Evolutionary conservation across 2,888 invertebrate species (phyloP).

Genomic region (Chrysolina americana): DNA sequence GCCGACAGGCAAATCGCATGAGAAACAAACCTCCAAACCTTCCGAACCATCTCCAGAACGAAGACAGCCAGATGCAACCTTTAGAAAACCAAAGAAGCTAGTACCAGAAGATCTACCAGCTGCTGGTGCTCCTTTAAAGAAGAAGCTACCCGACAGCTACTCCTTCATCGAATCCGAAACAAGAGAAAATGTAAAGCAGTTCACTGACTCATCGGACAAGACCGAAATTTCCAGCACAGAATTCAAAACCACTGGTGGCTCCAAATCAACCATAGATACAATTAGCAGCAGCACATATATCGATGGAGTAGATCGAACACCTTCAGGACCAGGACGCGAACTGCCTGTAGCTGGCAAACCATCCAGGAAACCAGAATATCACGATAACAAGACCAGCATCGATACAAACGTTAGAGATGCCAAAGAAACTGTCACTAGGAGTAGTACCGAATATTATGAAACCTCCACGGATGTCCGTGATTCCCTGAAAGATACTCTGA

Average conservation of each 20-base stretch:
- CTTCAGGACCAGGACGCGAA: not conserved
- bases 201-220: too few relatives aligned
- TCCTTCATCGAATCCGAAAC: slow-evolving; percentile 32
- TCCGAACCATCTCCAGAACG: not conserved
- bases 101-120: slow-evolving; percentile 44
- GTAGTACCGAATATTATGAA: not conserved
- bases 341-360: slow-evolving; percentile 34
- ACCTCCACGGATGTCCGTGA: not conserved
- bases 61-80: not conserved
- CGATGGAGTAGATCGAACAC: not conserved
- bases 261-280: too few relatives aligned
- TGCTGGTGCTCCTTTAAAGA: slow-evolving; percentile 41
- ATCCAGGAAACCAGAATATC: slow-evolving; percentile 26
- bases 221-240: too few relatives aligned
- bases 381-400: slow-evolving; percentile 8
- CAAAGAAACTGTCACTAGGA: not conserved
- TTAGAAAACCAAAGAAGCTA: not conserved
- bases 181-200: slow-evolving; percentile 31
- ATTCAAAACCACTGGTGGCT: not conserved
- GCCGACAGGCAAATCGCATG: slow-evolving; percentile 32
- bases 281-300: not conserved
- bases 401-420: not conserved
- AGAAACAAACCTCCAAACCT: slow-evolving; percentile 6
- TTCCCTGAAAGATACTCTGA: not conserved
- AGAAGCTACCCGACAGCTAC: slow-evolving; percentile 25